Evolutionary conservation across 23 tunicate species (phyloP).

Genomic region (Trididemnum nubilum): DNA sequence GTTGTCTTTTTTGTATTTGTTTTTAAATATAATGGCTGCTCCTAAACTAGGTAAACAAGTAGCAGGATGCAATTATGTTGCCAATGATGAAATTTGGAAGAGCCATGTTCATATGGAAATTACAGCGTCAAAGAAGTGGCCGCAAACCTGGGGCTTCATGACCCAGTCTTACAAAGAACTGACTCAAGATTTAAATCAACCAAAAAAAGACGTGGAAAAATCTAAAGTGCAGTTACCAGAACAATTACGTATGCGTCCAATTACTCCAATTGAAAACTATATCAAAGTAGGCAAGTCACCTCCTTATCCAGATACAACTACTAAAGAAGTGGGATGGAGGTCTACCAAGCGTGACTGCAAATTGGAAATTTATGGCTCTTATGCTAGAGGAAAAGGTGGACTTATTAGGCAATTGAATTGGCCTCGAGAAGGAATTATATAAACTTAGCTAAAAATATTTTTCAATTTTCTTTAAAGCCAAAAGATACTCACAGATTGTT

Average conservation of each 20-base stretch:
- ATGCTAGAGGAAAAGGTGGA: conserved; percentile 85
- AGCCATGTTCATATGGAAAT: conserved; percentile 93
- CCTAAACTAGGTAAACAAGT: conserved; percentile 75
- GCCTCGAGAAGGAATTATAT: conserved; percentile 86
- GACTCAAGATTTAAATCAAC: conserved; percentile 13
- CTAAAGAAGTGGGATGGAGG: conserved; percentile 80
- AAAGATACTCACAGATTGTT: too few species aligned
- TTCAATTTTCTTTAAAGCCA: too few species aligned
- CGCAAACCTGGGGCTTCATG: conserved; percentile 92
- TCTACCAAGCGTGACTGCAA: conserved; percentile 82
- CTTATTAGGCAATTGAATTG: conserved; percentile 80
- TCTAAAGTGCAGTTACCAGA: conserved; percentile 79
- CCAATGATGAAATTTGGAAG: conserved; percentile 94
- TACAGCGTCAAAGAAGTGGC: conserved; percentile 87
- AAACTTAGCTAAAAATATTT: too few species aligned
- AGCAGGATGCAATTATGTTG: conserved; percentile 91
- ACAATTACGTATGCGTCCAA: conserved; percentile 68
- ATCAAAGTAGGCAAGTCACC: conserved; percentile 87
- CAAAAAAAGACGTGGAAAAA: conserved; percentile 53
- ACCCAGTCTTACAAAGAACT: conserved; percentile 79
- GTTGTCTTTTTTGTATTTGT: too few species aligned
- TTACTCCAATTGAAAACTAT: conserved; percentile 90
- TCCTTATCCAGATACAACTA: conserved; percentile 75
- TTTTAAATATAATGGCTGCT: conserved; percentile 32
- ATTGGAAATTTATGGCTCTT: conserved; percentile 86